Evolutionary conservation across 2,888 invertebrate species (phyloP).

Genomic region (Oscheius sp.): DNA sequence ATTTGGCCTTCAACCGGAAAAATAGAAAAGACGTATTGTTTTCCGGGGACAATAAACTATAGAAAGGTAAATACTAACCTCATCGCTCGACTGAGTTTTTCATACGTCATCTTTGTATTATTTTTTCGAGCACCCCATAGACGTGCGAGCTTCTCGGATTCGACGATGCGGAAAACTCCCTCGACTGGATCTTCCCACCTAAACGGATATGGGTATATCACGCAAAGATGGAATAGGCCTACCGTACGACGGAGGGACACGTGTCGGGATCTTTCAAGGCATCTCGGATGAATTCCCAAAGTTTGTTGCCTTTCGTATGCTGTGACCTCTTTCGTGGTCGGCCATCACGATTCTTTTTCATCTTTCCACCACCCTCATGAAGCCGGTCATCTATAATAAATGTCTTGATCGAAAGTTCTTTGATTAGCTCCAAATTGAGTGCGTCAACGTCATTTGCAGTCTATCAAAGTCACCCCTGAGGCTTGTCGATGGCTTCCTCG

Average conservation of each 20-base stretch:
- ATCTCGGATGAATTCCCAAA: constrained; percentile 88
- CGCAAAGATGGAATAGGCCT: too few relatives aligned
- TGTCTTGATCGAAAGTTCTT: constrained; percentile 3
- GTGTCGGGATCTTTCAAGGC: constrained; percentile 81
- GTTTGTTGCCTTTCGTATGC: constrained; percentile 72
- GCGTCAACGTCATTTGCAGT: constrained; percentile 19
- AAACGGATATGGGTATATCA: constrained; percentile 27
- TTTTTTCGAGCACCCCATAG: constrained; percentile 87
- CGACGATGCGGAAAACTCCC: constrained; percentile 87
- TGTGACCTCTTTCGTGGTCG: constrained; percentile 69
- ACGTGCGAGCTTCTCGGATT: constrained; percentile 85
- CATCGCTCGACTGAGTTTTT: constrained; percentile 89
- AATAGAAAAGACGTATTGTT: too few relatives aligned
- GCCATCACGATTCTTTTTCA: constrained; percentile 66
- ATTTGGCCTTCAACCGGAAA: neutral
- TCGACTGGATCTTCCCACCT: constrained; percentile 86
- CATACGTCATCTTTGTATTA: constrained; percentile 89
- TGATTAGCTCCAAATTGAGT: constrained; percentile 9
- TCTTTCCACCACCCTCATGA: constrained; percentile 19
- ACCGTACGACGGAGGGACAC: constrained; percentile 81
- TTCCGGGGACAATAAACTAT: neutral
- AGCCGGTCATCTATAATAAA: constrained; percentile 19
- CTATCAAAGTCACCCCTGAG: neutral
- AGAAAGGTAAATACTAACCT: constrained; percentile 73
- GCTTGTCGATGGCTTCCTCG: neutral